Conservation (phyloP, 2,113 vertebrate genomes). For the Platichthys stellatus region DNA sequence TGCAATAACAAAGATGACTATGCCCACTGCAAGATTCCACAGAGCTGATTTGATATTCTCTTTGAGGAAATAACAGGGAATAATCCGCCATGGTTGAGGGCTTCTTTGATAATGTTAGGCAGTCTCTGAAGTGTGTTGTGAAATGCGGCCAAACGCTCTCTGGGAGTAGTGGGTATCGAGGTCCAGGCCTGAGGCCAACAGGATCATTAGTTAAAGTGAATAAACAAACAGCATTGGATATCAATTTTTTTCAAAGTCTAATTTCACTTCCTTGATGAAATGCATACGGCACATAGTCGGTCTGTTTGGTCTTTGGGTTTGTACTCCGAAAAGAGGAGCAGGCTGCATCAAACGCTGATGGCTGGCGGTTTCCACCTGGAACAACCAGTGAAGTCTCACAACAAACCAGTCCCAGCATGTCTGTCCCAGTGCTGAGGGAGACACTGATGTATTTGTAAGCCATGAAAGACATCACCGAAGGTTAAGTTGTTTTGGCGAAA, state of each 20-base stretch:
- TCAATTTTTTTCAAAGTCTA: constrained; percentile 31
- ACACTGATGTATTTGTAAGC: neutral
- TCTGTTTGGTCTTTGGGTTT: constrained; percentile 52
- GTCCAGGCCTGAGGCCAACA: neutral
- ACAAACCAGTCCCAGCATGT: too few relatives aligned
- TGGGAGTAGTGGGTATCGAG: constrained; percentile 19
- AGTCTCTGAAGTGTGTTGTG: constrained; percentile 45
- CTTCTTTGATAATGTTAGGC: constrained; percentile 40
- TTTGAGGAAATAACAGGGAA: constrained; percentile 54
- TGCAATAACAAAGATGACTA: constrained; percentile 44
- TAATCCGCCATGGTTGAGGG: constrained; percentile 33
- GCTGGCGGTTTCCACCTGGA: neutral
- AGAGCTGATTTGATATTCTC: constrained; percentile 55
- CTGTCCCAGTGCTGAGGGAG: too few relatives aligned
- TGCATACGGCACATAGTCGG: constrained; percentile 13
- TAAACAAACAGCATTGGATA: constrained; percentile 41
- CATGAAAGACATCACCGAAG: neutral
- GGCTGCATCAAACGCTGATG: constrained; percentile 5
- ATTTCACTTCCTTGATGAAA: constrained; percentile 42
- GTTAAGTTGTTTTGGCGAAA: neutral
- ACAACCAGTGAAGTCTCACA: constrained; percentile 15
- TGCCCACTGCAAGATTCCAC: constrained; percentile 9
- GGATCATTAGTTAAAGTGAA: constrained; percentile 47
- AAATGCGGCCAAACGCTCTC: constrained; percentile 25
- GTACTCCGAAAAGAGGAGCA: constrained; percentile 18